Percentiles rank a stretch among this genome's conserved stretches.
Conservation (phyloP, 2,888 invertebrate genomes). For the Tetragnatha montana region DNA sequence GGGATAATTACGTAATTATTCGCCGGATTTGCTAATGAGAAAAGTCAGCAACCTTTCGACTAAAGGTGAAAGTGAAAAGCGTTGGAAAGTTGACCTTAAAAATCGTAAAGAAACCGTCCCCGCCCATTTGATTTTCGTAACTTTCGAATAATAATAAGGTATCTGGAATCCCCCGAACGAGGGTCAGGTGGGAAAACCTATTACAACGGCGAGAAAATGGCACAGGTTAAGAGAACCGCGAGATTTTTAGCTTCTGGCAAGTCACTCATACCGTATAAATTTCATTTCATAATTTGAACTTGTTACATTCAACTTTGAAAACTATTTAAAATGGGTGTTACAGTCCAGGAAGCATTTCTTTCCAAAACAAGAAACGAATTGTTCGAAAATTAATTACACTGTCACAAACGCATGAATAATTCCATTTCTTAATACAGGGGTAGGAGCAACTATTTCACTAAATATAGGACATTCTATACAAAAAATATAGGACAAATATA, state of each 20-base stretch:
- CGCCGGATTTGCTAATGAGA: constrained; percentile 10
- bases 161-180: constrained; percentile 1
- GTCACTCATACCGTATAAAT: background rate
- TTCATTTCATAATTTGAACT: background rate
- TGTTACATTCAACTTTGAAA: background rate
- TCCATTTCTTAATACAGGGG: too few relatives aligned
- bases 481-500: too few relatives aligned
- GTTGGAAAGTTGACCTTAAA: constrained; percentile 4
- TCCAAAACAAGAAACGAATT: too few relatives aligned
- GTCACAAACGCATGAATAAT: too few relatives aligned
- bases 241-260: background rate
- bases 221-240: background rate
- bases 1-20: background rate
- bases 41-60: background rate
- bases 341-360: too few relatives aligned
- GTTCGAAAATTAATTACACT: too few relatives aligned
- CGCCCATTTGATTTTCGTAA: background rate
- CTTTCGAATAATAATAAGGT: background rate
- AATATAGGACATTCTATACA: too few relatives aligned
- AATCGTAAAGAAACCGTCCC: background rate
- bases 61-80: constrained; percentile 15
- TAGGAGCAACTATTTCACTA: too few relatives aligned
- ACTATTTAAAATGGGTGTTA: background rate
- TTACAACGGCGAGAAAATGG: background rate
- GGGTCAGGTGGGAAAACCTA: constrained; percentile 5